Evolutionary conservation across 2,113 vertebrate genomes (phyloP), one percentile per base, ranked within the genome.

Genomic region (Melanostigma gelatinosum): DNA sequence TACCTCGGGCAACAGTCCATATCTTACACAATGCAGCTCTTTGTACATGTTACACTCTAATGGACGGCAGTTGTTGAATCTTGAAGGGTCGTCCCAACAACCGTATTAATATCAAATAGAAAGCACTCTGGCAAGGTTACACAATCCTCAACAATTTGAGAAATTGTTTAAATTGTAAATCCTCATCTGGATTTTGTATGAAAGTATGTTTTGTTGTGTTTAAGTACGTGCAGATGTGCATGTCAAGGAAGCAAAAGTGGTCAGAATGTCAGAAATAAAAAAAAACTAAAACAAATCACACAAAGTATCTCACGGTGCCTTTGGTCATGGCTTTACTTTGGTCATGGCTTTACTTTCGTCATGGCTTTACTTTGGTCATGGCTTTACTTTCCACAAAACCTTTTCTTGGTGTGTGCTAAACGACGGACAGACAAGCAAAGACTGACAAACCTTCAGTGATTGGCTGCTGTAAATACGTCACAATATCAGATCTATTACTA

Each of bases 51-150:
- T 62, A 24, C 77, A 69, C 65, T 7, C 52, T 88, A 85, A 90
- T 86, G 48, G 50, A 52, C 82, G 84, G 70, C 88, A 88, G 78
- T 86, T 75, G 63, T 86, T 8, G 16, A 46, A 77, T 72, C 61
- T 16, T 10, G 48, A 88, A 66, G 32, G 72, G 40, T 63, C n/a
- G 6, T 52, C 48, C n/a, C 29, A 48, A 22, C 9, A 24, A 27
- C 44, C 20, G 10, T n/a, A 29, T 72, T 61, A 66, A 72, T 46
- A 58, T 52, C 34, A 40, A 65, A 36, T 46, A 55, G 22, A 64
- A n/a, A 13, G 13, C 40, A 32, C 13, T 62, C 6, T 38, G 72
- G 13, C 62, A 67, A 8, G 42, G 22, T 36, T 58, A 40, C n/a
- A 20, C 29, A 57, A 76, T 65, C 22, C 29, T 32, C 9, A 11